Evolutionary conservation across 2,797 vertebrate genomes (phyloP), one percentile per base, ranked within the genome.

Genomic region (Chrysocyon brachyurus): DNA sequence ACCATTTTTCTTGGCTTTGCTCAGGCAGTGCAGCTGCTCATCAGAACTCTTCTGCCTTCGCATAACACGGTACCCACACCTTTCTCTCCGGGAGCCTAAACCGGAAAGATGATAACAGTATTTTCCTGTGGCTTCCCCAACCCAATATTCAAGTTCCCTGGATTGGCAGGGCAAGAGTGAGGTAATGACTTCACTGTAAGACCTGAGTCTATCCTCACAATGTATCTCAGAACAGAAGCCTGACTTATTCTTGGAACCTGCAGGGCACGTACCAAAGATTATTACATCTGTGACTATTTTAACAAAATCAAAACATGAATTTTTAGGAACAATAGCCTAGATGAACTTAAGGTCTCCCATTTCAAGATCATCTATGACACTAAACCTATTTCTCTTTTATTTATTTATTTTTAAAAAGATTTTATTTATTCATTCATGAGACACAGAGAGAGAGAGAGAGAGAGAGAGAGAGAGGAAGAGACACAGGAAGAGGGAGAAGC

Each of bases 51-150:
- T 99, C 46, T 99, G 99, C 78, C 99, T 99, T 0, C 99, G 99
- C 4, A 98, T 96, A 6, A 99, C 98, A 0, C 99, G 99, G 90
- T 99, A 99, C 73, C 99, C 99, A 86, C 99, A 99, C 46, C 99
- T 99, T 6, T 99, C 99, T 36, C 99, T 98, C 33, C 99, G 98
- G 1, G 99, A 99, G 83, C 99, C 99, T 99, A 7, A 87, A 12
- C n/a, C 52, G 16, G 49, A 97, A 68, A 94, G 92, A 92, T 2
- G 36, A 36, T 31, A 52, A 61, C 6, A 36, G 87, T 56, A 22
- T 15, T 56, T 91, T 56, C 57, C 21, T 5, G 0, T 7, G 57
- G 61, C 26, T 54, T 52, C 12, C n/a, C 36, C 5, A 21, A 26
- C 2, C n/a, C 46, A 40, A 22, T 64, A 66, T 54, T 26, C 12